phyloP scores from a whole-genome alignment of 2,888 invertebrate species.

The Brachyopa scutellaris region DNA sequence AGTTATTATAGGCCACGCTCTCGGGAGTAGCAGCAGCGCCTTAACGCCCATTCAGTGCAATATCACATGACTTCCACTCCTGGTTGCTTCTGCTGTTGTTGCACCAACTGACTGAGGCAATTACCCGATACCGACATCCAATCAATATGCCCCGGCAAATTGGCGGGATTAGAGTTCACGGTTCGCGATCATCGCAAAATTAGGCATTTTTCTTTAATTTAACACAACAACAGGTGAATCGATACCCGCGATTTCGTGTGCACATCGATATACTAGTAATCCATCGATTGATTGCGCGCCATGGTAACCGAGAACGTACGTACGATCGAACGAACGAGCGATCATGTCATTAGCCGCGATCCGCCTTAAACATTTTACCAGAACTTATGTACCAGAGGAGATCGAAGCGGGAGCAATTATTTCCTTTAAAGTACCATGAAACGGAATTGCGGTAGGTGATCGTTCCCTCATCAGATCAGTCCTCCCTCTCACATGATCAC shows the following conservation, averaged over 20 bases:
- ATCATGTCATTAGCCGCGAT: slow-evolving; percentile 70
- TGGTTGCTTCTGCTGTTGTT: slow-evolving; percentile 58
- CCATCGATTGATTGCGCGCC: slow-evolving; percentile 30
- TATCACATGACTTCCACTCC: slow-evolving; percentile 68
- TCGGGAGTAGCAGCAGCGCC: slow-evolving; percentile 60
- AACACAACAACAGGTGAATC: slow-evolving; percentile 72
- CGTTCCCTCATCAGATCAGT: slow-evolving; percentile 57
- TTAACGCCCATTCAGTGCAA: slow-evolving; percentile 71
- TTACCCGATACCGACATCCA: slow-evolving; percentile 71
- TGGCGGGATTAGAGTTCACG: slow-evolving; percentile 72
- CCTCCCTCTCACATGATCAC: slow-evolving; percentile 70
- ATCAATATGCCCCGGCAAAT: slow-evolving; percentile 70
- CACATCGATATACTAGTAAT: slow-evolving; percentile 47
- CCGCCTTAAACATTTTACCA: slow-evolving; percentile 68
- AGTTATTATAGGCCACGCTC: slow-evolving; percentile 66
- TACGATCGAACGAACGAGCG: slow-evolving; percentile 16
- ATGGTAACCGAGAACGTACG: slow-evolving; percentile 12
- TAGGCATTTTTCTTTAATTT: slow-evolving; percentile 70
- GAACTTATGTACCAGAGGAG: slow-evolving; percentile 25
- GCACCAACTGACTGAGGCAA: slow-evolving; percentile 61
- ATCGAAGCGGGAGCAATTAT: slow-evolving; percentile 67
- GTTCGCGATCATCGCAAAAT: slow-evolving; percentile 70
- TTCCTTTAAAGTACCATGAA: slow-evolving; percentile 67
- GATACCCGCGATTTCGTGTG: slow-evolving; percentile 42
- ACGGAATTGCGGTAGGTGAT: slow-evolving; percentile 67